Conservation (phyloP, 2,888 invertebrate genomes). For the Heliconius ismenius region DNA sequence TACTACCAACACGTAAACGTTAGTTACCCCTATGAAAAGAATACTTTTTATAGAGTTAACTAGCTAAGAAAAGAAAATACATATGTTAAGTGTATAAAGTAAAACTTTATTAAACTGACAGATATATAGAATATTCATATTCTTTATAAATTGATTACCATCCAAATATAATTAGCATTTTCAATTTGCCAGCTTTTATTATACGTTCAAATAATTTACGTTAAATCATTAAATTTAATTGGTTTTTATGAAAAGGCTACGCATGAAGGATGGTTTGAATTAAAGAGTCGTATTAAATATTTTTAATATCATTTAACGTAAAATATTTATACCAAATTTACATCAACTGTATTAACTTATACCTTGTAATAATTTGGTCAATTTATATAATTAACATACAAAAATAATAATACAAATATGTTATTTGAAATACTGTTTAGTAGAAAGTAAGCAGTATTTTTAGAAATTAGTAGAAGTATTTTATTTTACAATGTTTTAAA, state of each 20-base stretch:
- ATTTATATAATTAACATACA: not conserved
- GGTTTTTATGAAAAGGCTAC: slow-evolving; percentile 21
- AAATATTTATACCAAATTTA: not conserved
- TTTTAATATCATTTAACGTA: not conserved
- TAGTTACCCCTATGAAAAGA: too few relatives aligned
- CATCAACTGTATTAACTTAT: not conserved
- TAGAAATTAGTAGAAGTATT: too few relatives aligned
- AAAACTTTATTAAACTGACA: not conserved
- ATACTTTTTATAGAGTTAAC: not conserved
- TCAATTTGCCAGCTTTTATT: slow-evolving; percentile 37
- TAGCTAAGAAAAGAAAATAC: not conserved
- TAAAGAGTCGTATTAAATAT: slow-evolving; percentile 12
- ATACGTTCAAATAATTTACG: slow-evolving; percentile 31
- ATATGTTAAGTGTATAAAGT: not conserved
- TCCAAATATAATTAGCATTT: slow-evolving; percentile 39
- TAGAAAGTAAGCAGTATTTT: too few relatives aligned
- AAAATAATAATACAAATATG: too few relatives aligned
- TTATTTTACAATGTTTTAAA: too few relatives aligned
- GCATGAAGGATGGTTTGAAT: slow-evolving; percentile 7
- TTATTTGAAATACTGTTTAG: not conserved
- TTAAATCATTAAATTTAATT: slow-evolving; percentile 31
- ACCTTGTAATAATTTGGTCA: not conserved
- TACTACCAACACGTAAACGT: too few relatives aligned
- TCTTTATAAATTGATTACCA: slow-evolving; percentile 34
- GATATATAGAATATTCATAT: not conserved